A percentile compares a stretch with the other conserved stretches of the same genome.
Evolutionary conservation across 1,140 invertebrate species (phyloP).

Genomic region (Subanguina moxae): DNA sequence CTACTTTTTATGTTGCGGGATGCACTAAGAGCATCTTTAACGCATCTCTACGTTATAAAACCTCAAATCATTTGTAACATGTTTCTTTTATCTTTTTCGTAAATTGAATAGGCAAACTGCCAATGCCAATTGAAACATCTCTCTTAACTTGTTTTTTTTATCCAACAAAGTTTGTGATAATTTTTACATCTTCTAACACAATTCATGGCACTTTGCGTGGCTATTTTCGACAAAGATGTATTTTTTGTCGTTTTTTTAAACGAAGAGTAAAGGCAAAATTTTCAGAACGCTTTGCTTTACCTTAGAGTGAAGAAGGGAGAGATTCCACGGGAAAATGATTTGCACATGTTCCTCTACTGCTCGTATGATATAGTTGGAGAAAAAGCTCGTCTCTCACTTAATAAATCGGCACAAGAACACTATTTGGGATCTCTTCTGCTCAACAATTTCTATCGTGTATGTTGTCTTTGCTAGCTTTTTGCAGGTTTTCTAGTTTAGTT

Average conservation of each 20-base stretch:
- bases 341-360: constrained; percentile 45
- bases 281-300: constrained; percentile 28
- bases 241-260: no score
- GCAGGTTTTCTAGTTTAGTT: neutral
- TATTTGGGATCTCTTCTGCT: constrained; percentile 46
- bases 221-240: constrained; percentile 41
- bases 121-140: neutral
- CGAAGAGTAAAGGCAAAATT: no score
- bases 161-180: neutral
- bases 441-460: constrained; percentile 32
- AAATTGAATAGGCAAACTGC: neutral
- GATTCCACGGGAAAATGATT: constrained; percentile 18
- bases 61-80: no score
- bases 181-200: neutral
- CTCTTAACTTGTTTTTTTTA: neutral
- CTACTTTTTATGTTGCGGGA: no score
- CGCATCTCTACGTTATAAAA: no score
- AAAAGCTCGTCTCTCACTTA: constrained; percentile 27
- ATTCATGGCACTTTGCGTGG: constrained; percentile 36
- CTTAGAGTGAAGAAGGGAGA: constrained; percentile 27
- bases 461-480: neutral
- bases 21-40: no score
- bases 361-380: constrained; percentile 44
- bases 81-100: no score
- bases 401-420: constrained; percentile 32